Conservation (phyloP, 2,888 invertebrate species). For the Philopedon plagiatum region DNA sequence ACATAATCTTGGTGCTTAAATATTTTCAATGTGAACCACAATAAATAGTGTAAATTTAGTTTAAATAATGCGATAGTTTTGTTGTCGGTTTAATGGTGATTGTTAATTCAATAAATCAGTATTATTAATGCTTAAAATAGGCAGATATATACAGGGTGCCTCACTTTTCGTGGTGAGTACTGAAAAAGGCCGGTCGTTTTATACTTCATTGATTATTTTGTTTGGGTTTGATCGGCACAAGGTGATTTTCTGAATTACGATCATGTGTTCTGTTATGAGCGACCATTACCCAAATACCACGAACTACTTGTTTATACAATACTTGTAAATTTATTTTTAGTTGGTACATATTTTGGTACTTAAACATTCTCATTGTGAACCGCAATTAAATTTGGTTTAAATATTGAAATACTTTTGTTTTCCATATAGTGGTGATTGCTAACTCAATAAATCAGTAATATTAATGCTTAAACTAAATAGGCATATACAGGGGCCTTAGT, state of each 20-base stretch:
- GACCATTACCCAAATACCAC: conserved; percentile 51
- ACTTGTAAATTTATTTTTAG: conserved; percentile 49
- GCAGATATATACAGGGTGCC: no score
- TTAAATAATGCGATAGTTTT: neutral
- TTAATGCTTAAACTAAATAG: no score
- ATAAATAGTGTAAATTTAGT: conserved; percentile 6
- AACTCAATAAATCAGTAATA: no score
- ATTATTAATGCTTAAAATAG: no score
- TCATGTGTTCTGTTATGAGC: conserved; percentile 49
- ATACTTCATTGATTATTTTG: conserved; percentile 45
- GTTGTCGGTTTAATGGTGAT: no score
- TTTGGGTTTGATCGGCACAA: conserved; percentile 48
- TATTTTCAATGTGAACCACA: conserved; percentile 10
- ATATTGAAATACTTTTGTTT: neutral
- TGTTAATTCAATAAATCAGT: no score
- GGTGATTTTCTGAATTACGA: conserved; percentile 50
- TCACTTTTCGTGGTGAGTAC: no score
- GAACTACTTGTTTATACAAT: conserved; percentile 51
- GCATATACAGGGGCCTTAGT: no score
- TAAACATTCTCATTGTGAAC: conserved; percentile 16
- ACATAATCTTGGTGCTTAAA: conserved; percentile 34
- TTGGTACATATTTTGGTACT: conserved; percentile 34
- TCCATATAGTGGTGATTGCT: no score
- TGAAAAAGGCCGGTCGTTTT: conserved; percentile 46
- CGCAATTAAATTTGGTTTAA: conserved; percentile 12